Conservation (phyloP, 2,888 invertebrate genomes). For the Stegana nigrithorax region DNA sequence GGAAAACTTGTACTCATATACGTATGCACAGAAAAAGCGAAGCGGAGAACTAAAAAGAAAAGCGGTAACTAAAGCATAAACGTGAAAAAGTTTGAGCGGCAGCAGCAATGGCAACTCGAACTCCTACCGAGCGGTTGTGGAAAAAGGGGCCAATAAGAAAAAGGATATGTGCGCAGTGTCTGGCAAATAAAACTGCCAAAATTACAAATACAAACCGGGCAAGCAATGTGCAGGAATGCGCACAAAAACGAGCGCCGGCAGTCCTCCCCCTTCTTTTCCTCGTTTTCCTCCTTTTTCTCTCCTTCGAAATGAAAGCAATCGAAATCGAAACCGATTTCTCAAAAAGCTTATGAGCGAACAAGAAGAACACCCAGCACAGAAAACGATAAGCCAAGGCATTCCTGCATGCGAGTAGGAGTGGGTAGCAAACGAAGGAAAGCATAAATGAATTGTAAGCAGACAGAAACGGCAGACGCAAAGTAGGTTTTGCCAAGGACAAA, state of each 20-base stretch:
- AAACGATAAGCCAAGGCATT: conserved; percentile 28
- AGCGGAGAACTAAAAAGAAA: background rate
- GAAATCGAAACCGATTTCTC: conserved; percentile 57
- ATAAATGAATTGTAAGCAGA: conserved; percentile 59
- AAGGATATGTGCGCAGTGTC: background rate
- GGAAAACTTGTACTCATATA: background rate
- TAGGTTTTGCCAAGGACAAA: conserved; percentile 15
- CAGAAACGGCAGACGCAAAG: conserved; percentile 24
- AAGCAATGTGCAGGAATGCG: background rate
- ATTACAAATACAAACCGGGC: conserved; percentile 3
- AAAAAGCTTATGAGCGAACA: conserved; percentile 8
- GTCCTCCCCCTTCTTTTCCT: too few species aligned
- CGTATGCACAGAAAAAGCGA: too few species aligned
- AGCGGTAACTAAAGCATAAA: background rate
- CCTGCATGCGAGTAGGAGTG: too few species aligned
- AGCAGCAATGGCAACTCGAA: background rate
- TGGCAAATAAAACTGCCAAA: background rate
- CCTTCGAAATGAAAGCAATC: conserved; percentile 9
- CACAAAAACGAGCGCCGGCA: too few species aligned
- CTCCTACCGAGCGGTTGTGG: too few species aligned
- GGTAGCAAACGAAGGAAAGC: conserved; percentile 39
- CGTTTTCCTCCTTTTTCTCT: background rate
- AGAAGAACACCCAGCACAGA: too few species aligned
- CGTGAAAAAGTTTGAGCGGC: background rate
- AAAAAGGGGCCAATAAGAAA: too few species aligned